Percentiles rank a stretch among this genome's conserved stretches.
Evolutionary conservation across 2,113 vertebrate species (phyloP).

Genomic region (Tauraco erythrolophus): DNA sequence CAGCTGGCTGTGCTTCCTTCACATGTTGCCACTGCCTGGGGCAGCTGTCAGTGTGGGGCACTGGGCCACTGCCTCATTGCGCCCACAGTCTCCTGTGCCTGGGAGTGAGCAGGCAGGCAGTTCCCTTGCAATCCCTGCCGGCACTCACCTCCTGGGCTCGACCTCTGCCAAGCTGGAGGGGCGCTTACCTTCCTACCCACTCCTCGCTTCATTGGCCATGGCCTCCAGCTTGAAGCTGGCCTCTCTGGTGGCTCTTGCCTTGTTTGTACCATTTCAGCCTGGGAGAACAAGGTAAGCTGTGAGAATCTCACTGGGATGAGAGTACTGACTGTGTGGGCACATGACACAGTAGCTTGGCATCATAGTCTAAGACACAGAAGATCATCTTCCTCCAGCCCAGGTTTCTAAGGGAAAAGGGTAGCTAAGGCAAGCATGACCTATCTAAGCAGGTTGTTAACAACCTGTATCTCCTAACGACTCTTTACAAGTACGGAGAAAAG

Average conservation of each 20-base stretch:
- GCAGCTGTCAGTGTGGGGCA: not conserved
- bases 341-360: not conserved
- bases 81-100: not conserved
- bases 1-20: not conserved
- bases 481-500: not conserved
- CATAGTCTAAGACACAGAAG: not conserved
- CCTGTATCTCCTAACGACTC: not conserved
- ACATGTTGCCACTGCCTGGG: accelerated
- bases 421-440: not conserved
- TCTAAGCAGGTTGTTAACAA: not conserved
- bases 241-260: not conserved
- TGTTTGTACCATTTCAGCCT: not conserved
- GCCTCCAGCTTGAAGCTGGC: not conserved
- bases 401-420: not conserved
- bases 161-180: not conserved
- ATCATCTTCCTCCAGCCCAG: not conserved
- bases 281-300: not conserved
- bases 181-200: not conserved
- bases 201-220: accelerated
- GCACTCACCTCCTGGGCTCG: accelerated
- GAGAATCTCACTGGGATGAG: not conserved
- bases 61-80: not conserved
- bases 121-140: not conserved
- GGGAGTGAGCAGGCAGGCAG: not conserved
- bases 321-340: not conserved